Conservation (phyloP, 2,888 invertebrate genomes). For the Chrysodeixis includens region DNA sequence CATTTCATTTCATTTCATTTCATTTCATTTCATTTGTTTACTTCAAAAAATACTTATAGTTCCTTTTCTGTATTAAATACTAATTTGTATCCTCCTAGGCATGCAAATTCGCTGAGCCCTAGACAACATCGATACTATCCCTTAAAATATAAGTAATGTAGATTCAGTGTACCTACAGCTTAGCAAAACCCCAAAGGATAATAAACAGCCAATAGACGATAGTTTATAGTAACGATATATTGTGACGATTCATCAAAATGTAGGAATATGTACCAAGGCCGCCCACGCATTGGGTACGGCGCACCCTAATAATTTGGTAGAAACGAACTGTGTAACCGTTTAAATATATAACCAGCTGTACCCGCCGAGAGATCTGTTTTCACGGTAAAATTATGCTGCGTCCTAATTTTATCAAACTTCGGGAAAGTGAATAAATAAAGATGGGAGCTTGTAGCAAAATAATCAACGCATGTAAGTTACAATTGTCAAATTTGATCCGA, state of each 20-base stretch:
- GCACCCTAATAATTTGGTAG: background rate
- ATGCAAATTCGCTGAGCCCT: background rate
- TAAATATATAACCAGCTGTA: background rate
- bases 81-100: background rate
- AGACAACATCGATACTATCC: background rate
- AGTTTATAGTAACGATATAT: conserved; percentile 5
- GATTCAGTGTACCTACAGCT: background rate
- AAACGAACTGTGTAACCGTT: background rate
- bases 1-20: too few species aligned
- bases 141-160: background rate
- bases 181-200: conserved; percentile 4
- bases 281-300: background rate
- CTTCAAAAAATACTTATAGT: too few species aligned
- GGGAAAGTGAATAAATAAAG: too few species aligned
- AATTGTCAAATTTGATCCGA: too few species aligned
- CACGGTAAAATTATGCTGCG: too few species aligned
- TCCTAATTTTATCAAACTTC: too few species aligned
- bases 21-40: too few species aligned
- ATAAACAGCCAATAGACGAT: conserved; percentile 8
- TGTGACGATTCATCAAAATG: conserved; percentile 3
- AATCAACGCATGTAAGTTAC: too few species aligned
- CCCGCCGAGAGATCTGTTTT: background rate
- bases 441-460: too few species aligned
- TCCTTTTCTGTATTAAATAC: too few species aligned
- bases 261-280: background rate